Percentiles rank a stretch among this genome's conserved stretches.
Conservation (phyloP, 2,888 invertebrate species). For the Drosophila siamana region DNA sequence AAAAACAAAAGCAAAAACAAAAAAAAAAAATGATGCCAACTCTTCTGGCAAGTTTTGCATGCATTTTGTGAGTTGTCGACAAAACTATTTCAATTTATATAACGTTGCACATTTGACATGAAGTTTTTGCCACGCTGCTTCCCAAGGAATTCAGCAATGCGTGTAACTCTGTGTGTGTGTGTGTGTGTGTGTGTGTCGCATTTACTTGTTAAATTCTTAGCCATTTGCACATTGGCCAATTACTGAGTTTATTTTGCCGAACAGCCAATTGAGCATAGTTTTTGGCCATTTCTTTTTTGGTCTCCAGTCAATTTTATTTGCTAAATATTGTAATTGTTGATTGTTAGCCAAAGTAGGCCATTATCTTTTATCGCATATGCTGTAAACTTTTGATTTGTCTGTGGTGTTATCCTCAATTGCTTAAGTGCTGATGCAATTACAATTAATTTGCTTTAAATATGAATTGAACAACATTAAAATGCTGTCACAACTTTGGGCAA, state of each 20-base stretch:
- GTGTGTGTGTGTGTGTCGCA: not conserved
- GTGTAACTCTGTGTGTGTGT: not conserved
- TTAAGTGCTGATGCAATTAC: not conserved
- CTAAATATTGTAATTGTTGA: not conserved
- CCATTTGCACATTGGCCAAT: constrained; percentile 41
- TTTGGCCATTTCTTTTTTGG: constrained; percentile 1
- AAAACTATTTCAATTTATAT: constrained; percentile 76
- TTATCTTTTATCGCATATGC: not conserved
- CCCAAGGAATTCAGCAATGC: constrained; percentile 9
- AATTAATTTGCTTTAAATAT: not conserved
- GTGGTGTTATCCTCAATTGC: not conserved
- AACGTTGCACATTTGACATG: constrained; percentile 52
- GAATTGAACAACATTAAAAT: not conserved
- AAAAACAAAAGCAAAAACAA: not conserved
- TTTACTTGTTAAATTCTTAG: constrained; percentile 24
- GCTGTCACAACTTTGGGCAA: not conserved
- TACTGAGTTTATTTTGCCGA: constrained; percentile 41
- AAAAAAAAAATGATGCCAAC: constrained; percentile 33
- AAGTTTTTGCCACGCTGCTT: constrained; percentile 28
- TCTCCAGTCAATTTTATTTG: constrained; percentile 6
- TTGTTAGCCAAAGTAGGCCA: not conserved
- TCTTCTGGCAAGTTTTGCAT: constrained; percentile 56
- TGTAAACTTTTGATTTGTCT: not conserved
- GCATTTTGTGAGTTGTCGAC: constrained; percentile 61
- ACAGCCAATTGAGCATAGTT: not conserved